phyloP scores from a whole-genome alignment of 2,113 vertebrate genomes.

The Sinocyclocheilus rhinocerous region DNA sequence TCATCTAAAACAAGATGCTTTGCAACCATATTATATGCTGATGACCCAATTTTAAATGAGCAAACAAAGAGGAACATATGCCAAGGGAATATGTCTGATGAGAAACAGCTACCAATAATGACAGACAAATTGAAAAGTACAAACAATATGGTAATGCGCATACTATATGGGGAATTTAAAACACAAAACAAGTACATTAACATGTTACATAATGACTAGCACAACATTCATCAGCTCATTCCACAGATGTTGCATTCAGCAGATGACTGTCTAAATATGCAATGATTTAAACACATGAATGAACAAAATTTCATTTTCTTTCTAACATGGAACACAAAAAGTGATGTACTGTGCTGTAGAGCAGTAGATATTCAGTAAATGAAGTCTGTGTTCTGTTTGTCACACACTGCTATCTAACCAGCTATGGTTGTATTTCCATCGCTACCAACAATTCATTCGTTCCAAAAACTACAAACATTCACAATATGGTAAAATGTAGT shows the following conservation, averaged over 20 bases:
- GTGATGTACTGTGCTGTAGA: no score
- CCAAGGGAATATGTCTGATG: neutral
- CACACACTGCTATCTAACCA: neutral
- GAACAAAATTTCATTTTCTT: neutral
- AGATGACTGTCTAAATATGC: neutral
- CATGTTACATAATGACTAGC: neutral
- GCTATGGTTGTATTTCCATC: no score
- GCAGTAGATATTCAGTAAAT: no score
- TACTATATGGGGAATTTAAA: neutral
- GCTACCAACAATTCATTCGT: no score
- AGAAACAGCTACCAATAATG: neutral
- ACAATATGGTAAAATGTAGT: no score
- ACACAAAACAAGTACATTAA: neutral
- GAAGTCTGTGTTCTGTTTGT: neutral
- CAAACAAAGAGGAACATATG: neutral
- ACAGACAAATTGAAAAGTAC: neutral
- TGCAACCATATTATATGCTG: neutral
- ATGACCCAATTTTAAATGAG: neutral
- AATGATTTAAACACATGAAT: neutral
- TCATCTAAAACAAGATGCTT: neutral
- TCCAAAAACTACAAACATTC: no score
- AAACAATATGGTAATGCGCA: neutral
- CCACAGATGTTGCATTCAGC: no score
- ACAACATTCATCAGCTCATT: neutral
- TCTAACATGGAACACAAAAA: no score